Conservation (phyloP, 2,888 invertebrate genomes). For the Drosophila kanekoi region DNA sequence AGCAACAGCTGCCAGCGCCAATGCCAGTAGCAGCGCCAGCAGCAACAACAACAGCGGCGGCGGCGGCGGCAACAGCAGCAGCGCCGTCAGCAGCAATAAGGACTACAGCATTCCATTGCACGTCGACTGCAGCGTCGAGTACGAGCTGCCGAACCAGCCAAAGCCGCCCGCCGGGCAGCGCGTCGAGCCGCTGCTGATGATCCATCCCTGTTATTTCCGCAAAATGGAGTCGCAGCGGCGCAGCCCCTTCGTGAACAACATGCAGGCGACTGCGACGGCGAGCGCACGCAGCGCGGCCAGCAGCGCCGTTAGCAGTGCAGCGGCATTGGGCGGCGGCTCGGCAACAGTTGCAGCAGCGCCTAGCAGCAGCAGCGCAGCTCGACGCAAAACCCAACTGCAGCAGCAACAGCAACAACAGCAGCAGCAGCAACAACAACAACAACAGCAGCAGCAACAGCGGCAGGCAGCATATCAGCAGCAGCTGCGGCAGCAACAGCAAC, state of each 20-base stretch:
- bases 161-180: conserved; percentile 94
- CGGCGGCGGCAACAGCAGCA: conserved; percentile 66
- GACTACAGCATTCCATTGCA: conserved; percentile 94
- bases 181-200: conserved; percentile 94
- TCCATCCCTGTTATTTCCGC: conserved; percentile 95
- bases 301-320: conserved; percentile 72
- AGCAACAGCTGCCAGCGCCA: conserved; percentile 78
- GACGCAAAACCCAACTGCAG: conserved; percentile 65
- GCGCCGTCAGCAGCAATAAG: conserved; percentile 86
- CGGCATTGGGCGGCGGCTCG: conserved; percentile 75
- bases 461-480: conserved; percentile 81
- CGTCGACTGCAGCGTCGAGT: conserved; percentile 96
- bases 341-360: conserved; percentile 68
- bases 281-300: conserved; percentile 80
- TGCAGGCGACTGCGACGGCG: conserved; percentile 87
- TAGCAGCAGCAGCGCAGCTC: conserved; percentile 63
- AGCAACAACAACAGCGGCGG: conserved; percentile 74
- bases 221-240: conserved; percentile 93
- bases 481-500: conserved; percentile 78
- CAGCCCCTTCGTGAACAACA: conserved; percentile 93
- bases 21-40: conserved; percentile 85
- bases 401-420: conserved; percentile 71
- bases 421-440: conserved; percentile 65
- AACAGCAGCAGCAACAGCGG: conserved; percentile 82
- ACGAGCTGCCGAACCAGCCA: conserved; percentile 95